phyloP scores from a whole-genome alignment of 2,797 vertebrate species.

The Gallinago nigripennis region DNA sequence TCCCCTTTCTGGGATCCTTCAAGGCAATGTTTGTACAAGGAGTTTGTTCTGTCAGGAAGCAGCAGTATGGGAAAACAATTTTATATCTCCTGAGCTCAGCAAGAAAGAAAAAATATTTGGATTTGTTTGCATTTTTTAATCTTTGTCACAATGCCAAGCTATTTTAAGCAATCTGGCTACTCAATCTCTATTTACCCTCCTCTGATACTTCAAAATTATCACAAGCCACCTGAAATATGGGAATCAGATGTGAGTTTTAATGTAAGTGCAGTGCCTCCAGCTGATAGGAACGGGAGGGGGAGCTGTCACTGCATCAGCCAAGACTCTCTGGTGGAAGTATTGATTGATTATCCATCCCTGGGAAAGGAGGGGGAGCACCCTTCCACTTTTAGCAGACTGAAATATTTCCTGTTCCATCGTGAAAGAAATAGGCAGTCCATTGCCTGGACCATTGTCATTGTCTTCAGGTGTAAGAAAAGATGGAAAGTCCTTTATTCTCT shows the following conservation, averaged over 20 bases:
- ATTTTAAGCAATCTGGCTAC: slow-evolving; percentile 36
- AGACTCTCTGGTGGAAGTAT: neutral
- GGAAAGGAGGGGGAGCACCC: neutral
- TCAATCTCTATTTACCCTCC: neutral
- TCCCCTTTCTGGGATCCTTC: slow-evolving; percentile 13
- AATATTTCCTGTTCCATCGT: neutral
- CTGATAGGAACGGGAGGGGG: neutral
- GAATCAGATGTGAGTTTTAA: slow-evolving; percentile 32
- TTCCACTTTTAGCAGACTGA: neutral
- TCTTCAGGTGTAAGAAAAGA: neutral
- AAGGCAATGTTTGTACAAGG: neutral
- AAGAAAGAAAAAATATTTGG: slow-evolving; percentile 13
- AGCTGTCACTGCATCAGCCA: slow-evolving; percentile 22
- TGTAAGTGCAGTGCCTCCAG: neutral
- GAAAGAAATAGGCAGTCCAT: neutral
- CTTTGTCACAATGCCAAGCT: slow-evolving; percentile 45
- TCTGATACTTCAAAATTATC: slow-evolving; percentile 26
- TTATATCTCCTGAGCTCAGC: slow-evolving; percentile 12
- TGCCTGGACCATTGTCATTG: neutral
- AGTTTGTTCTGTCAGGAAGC: slow-evolving; percentile 10
- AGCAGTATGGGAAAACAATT: slow-evolving; percentile 6
- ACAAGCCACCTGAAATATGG: slow-evolving; percentile 40
- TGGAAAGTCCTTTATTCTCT: neutral
- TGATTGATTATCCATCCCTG: neutral
- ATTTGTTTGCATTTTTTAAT: slow-evolving; percentile 40